These are phyloP conservation scores for Stictonetta naevosa DNA, from an alignment of 2,113 vertebrate genomes.

Conservation along the genomic window DNA sequence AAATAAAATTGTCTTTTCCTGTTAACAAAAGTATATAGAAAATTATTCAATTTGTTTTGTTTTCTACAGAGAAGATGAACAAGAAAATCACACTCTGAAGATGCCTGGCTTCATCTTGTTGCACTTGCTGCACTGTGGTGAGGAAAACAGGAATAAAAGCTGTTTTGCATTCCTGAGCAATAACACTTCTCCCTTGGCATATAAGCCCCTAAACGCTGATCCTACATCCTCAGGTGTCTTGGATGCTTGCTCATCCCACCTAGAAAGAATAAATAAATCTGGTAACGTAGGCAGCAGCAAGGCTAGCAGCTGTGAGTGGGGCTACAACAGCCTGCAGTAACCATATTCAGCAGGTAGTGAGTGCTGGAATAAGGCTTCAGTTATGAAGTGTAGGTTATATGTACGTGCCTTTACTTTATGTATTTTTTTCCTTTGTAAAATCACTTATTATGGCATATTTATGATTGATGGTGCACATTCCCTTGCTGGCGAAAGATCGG, in stretches of 20 bases:
- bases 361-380: not conserved
- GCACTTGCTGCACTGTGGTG: not conserved
- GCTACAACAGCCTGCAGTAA: not conserved
- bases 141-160: not conserved
- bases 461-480: not conserved
- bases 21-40: not conserved
- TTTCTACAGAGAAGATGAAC: not conserved
- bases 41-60: not conserved
- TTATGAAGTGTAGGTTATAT: not conserved
- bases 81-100: not conserved
- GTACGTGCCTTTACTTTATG: not conserved
- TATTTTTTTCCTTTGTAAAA: not conserved
- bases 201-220: not conserved
- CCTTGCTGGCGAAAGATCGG: not conserved
- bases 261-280: not conserved
- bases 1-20: not conserved
- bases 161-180: not conserved
- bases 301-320: not conserved
- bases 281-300: not conserved
- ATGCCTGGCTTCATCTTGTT: not conserved
- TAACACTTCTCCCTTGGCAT: not conserved
- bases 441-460: not conserved
- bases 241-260: not conserved
- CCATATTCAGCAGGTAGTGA: not conserved
- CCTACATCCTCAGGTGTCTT: not conserved